Percentiles rank a stretch among this genome's conserved stretches.
Conservation (phyloP, 2,888 invertebrate genomes). For the Agrochola lychnidis region DNA sequence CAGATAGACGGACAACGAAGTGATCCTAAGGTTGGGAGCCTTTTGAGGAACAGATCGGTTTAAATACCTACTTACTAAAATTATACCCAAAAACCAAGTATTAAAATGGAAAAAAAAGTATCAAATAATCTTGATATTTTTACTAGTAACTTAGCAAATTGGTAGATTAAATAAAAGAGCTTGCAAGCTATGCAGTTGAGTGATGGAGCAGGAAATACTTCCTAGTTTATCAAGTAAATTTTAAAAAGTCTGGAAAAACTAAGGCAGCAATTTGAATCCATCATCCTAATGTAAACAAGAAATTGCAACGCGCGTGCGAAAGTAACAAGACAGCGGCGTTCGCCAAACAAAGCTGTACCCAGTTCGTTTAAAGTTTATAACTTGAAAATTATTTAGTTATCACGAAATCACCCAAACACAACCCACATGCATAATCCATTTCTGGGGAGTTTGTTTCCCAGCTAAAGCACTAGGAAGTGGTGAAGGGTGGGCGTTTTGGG, state of each 20-base stretch:
- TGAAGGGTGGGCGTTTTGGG: too few species aligned
- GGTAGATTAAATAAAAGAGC: background rate
- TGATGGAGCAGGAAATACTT: background rate
- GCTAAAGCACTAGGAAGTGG: too few species aligned
- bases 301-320: background rate
- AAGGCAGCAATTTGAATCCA: slow-evolving; percentile 31
- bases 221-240: background rate
- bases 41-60: too few species aligned
- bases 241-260: slow-evolving; percentile 4
- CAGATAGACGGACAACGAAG: too few species aligned
- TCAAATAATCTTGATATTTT: background rate
- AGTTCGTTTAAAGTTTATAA: background rate
- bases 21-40: too few species aligned
- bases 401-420: background rate
- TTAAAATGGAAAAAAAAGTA: background rate
- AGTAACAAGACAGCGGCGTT: background rate
- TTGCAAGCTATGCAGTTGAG: background rate
- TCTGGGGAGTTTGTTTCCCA: too few species aligned
- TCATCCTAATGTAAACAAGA: slow-evolving; percentile 22
- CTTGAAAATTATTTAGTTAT: background rate
- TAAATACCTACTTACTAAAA: too few species aligned
- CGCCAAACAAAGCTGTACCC: slow-evolving; percentile 10
- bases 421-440: background rate
- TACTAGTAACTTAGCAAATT: background rate
- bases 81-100: background rate